Evolutionary conservation across 1,140 invertebrate genomes (phyloP), one percentile per base, ranked within the genome.

Genomic region (Drosophila oshimai): DNA sequence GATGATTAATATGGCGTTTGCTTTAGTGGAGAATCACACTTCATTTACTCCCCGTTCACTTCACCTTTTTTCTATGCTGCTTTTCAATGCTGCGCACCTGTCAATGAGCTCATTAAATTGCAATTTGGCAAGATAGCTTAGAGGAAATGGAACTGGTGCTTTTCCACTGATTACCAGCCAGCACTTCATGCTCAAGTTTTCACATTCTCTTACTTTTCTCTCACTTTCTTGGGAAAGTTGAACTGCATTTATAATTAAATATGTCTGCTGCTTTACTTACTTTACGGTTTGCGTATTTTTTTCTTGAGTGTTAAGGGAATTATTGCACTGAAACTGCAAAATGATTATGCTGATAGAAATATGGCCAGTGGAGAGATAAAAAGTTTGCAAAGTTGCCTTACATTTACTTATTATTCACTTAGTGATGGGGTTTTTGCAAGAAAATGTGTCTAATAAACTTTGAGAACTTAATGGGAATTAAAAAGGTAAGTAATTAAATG

Each of bases 91-190:
- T 31, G 10, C 6, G 45, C 47, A 49, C 53, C 75, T 87, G 81
- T 86, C 81, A 80, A 87, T 86, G 76, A 80, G 81, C 81, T 79
- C 67, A 79, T 88, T 79, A 88, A 88, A 89, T 54, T 84, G 84
- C 61, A 62, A 89, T 87, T 87, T 72, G 17, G 46, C 44, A 15
- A 61, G 53, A 47, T 80, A 41, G 72, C 51, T 70, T 57, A 39
- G 34, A 50, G 55, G 37, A 62, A 71, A 83, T 64, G 62, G 62
- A 79, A 46, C 54, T 50, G 39, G 28, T 58, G 55, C 64, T 64
- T 31, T n/a, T n/a, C n/a, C 46, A 10, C 46, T 61, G 61, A 86
- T 86, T 79, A 64, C 37, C 31, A 58, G 45, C 45, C 22, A 46
- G 41, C 44, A 42, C 33, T 73, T 34, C 17, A 49, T 50, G 44